Conservation (phyloP, 1,140 invertebrate genomes). For the Palaemon carinicauda region DNA sequence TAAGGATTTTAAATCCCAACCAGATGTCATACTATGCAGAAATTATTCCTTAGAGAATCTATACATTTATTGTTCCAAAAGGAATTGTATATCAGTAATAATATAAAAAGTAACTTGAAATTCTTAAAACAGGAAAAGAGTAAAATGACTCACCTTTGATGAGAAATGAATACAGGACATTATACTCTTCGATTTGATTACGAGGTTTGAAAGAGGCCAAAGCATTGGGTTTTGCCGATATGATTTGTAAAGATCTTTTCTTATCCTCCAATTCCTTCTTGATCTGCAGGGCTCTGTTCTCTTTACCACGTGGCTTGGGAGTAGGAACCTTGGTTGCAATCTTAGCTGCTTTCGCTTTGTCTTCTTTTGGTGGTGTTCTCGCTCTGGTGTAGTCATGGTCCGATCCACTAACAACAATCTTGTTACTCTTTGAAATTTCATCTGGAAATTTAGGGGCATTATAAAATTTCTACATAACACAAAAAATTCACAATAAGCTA, state of each 20-base stretch:
- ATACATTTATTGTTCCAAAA: neutral
- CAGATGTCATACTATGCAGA: no score
- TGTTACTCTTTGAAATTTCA: neutral
- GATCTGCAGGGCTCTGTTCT: conserved; percentile 32
- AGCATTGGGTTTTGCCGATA: neutral
- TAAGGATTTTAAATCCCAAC: no score
- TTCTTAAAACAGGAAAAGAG: neutral
- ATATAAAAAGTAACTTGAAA: neutral
- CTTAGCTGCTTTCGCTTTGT: conserved; percentile 25
- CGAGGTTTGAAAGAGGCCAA: conserved; percentile 26
- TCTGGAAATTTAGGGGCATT: neutral
- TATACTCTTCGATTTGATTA: conserved; percentile 57
- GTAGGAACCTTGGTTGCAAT: conserved; percentile 9
- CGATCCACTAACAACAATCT: neutral
- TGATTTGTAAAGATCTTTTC: neutral
- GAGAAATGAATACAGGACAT: conserved; percentile 54
- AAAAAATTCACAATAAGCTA: no score
- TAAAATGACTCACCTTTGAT: conserved; percentile 26
- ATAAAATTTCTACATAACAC: no score
- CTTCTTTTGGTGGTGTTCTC: conserved; percentile 30
- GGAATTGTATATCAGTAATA: neutral
- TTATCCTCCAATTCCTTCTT: conserved; percentile 27
- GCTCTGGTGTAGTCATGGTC: conserved; percentile 58
- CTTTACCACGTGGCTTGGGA: conserved; percentile 51
- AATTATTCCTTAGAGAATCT: no score